Evolutionary conservation across 2,113 vertebrate species (phyloP).

Genomic region (Cottus gobio): DNA sequence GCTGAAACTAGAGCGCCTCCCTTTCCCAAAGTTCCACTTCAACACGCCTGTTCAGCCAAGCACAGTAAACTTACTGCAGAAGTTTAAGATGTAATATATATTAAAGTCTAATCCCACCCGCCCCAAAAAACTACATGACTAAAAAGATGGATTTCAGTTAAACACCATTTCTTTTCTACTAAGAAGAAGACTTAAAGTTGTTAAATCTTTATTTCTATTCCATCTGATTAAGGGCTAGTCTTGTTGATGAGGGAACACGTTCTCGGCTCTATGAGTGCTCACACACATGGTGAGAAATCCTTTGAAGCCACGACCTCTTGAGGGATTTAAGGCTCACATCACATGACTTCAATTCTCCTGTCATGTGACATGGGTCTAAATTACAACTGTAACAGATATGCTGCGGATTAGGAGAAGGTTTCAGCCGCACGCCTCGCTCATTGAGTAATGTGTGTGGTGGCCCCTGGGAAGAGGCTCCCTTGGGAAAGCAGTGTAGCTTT

Average conservation of each 20-base stretch:
- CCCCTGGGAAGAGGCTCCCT: slow-evolving; percentile 50
- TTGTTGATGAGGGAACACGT: not conserved
- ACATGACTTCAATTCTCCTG: slow-evolving; percentile 20
- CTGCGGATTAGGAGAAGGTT: slow-evolving; percentile 65
- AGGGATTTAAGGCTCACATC: slow-evolving; percentile 49
- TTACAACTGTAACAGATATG: slow-evolving; percentile 73
- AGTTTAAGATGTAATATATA: slow-evolving; percentile 15
- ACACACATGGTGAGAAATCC: slow-evolving; percentile 15
- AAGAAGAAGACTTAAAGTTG: not conserved
- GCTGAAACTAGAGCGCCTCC: slow-evolving; percentile 35
- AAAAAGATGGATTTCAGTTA: slow-evolving; percentile 7
- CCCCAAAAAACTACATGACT: not conserved
- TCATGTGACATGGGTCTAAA: slow-evolving; percentile 60
- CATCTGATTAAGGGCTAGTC: not conserved
- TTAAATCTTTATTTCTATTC: not conserved
- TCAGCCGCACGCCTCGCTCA: slow-evolving; percentile 34
- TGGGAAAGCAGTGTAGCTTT: slow-evolving; percentile 21
- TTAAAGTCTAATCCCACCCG: not conserved
- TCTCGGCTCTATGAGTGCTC: not conserved
- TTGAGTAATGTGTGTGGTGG: slow-evolving; percentile 43
- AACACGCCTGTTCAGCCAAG: slow-evolving; percentile 14
- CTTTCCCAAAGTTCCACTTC: slow-evolving; percentile 37
- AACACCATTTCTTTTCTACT: not conserved
- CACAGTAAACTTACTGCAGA: not conserved
- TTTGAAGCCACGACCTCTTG: slow-evolving; percentile 37